Base-by-base conservation (phyloP, 2,113 vertebrate genomes). In the Fregata magnificens region DNA sequence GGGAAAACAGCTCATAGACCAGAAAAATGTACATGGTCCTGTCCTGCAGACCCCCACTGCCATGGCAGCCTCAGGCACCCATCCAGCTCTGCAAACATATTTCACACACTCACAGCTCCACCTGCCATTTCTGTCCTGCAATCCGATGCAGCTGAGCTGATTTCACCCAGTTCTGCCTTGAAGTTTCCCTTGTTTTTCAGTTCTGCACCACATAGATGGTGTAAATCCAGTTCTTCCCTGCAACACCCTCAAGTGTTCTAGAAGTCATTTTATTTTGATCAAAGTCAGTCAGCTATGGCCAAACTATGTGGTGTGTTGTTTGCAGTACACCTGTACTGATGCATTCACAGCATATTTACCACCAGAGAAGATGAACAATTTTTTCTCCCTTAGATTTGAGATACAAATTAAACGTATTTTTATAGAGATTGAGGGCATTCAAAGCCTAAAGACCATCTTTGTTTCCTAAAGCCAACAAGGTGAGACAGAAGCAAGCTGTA, bases 381-480 rank as follows among this genome's bases (percentile, higher is more conserved):
- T 95, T 95, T 93, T 58, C 61, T 70, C 29, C 58, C 53, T 91
- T 89, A 94, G 93, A 95, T 94, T 82, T 73, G 82, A 95, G 91
- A 72, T 87, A 95, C 63, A 83, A 94, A 97, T 94, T 95, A 97
- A 94, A 86, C 62, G 50, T 47, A 63, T 88, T 96, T 97, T 91
- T 94, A 91, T 86, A 89, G 84, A 61, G 58, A 92, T n/a, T 56
- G 81, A 82, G 67, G 71, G 24, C 78, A 91, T 73, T 91, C 87
- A 62, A 79, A 93, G 50, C 47, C 82, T 90, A 55, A 89, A 80
- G 74, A 87, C 40, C 29, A 49, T 59, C 56, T 93, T 95, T 73
- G 73, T 76, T 90, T 90, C 74, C 66, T 72, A 49, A 90, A 96
- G 38, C 66, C 73, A 87, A 18, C 49, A 88, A 86, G 53, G 84